Conservation (phyloP, 2,888 invertebrate genomes). For the Andrena haemorrhoa region DNA sequence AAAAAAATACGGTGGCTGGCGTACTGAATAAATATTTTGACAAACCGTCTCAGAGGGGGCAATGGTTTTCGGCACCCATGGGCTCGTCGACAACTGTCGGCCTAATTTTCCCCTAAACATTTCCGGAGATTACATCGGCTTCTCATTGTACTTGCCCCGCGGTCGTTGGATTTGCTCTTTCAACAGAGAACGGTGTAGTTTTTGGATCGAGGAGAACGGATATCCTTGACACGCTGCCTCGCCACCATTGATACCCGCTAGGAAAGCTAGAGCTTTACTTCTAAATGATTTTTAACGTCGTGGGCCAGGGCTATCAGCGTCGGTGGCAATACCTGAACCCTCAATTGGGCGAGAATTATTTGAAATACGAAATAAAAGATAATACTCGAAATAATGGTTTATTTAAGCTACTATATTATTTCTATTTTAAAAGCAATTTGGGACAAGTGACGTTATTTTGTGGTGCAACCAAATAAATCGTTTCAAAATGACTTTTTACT, state of each 20-base stretch:
- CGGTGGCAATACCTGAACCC: not conserved
- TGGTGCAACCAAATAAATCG: too few species aligned
- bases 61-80: slow-evolving; percentile 67
- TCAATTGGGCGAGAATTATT: not conserved
- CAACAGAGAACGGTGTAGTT: slow-evolving; percentile 68
- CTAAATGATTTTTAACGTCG: not conserved
- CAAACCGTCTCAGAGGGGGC: slow-evolving; percentile 74
- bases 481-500: too few species aligned
- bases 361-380: too few species aligned
- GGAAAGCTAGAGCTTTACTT: not conserved
- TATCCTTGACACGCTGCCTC: slow-evolving; percentile 32
- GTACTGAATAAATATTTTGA: slow-evolving; percentile 83
- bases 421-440: too few species aligned
- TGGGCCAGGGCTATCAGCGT: not conserved
- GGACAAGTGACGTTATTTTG: too few species aligned
- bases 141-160: slow-evolving; percentile 78
- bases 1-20: slow-evolving; percentile 58
- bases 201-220: slow-evolving; percentile 70
- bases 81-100: slow-evolving; percentile 81
- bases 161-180: slow-evolving; percentile 57
- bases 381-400: too few species aligned
- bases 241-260: not conserved
- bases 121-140: slow-evolving; percentile 84
- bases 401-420: too few species aligned
- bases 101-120: slow-evolving; percentile 85